These are phyloP conservation scores for Microplitis demolitor DNA, from an alignment of 1,140 invertebrate genomes.

Conservation along the genomic window DNA sequence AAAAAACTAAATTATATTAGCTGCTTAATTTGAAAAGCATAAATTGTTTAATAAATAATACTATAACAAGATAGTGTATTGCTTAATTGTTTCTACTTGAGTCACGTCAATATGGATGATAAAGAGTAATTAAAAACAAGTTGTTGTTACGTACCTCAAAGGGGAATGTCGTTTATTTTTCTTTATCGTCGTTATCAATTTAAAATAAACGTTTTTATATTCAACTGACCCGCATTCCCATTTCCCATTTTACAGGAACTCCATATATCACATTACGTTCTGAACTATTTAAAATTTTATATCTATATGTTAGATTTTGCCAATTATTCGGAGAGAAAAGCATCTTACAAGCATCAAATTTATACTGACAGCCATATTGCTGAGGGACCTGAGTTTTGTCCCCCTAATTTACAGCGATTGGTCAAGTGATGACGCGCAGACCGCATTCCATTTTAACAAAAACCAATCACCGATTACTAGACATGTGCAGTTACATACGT, in stretches of 20 bases:
- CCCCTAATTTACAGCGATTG: conserved; percentile 68
- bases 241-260: conserved; percentile 46
- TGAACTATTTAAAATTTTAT: conserved; percentile 36
- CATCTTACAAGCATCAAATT: conserved; percentile 81
- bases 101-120: conserved; percentile 23
- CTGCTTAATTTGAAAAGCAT: background rate
- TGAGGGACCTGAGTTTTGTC: conserved; percentile 78
- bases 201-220: conserved; percentile 20
- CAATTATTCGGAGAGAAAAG: conserved; percentile 74
- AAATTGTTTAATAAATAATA: background rate
- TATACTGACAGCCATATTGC: conserved; percentile 88
- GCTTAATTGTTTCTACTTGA: background rate
- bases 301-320: conserved; percentile 43
- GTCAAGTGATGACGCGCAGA: conserved; percentile 40
- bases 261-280: conserved; percentile 50
- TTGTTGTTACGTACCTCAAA: background rate
- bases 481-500: no score
- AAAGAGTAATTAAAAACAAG: conserved; percentile 17
- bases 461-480: conserved; percentile 33
- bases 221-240: conserved; percentile 56
- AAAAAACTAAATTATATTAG: background rate
- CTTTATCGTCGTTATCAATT: background rate
- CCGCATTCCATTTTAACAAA: background rate
- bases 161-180: background rate
- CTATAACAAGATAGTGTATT: background rate